These are phyloP conservation scores for Stenolophus ochropezus DNA, from an alignment of 2,888 invertebrate genomes.

Conservation along the genomic window DNA sequence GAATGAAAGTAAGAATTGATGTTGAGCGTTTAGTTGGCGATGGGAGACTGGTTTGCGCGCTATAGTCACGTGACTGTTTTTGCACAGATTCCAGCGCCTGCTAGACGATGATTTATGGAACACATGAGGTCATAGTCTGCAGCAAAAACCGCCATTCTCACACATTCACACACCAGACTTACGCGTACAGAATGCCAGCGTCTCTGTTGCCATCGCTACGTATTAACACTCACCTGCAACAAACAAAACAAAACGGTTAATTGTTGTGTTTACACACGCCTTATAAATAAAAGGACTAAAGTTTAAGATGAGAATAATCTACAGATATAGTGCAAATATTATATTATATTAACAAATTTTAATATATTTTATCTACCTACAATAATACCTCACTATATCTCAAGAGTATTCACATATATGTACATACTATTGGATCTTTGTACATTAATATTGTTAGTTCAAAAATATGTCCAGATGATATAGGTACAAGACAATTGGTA, in stretches of 20 bases:
- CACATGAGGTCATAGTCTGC: constrained; percentile 56
- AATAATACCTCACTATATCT: too few relatives aligned
- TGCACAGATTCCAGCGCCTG: constrained; percentile 50
- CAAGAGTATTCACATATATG: too few relatives aligned
- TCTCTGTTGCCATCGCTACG: background rate
- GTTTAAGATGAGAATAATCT: too few relatives aligned
- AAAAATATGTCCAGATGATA: too few relatives aligned
- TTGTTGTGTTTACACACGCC: background rate
- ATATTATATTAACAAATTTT: too few relatives aligned
- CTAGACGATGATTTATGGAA: constrained; percentile 52
- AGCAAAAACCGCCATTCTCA: constrained; percentile 55
- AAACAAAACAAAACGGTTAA: background rate
- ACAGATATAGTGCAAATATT: too few relatives aligned
- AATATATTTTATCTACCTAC: too few relatives aligned
- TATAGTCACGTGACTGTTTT: constrained; percentile 55
- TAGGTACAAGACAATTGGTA: too few relatives aligned
- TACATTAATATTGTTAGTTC: too few relatives aligned
- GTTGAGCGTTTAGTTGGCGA: too few relatives aligned
- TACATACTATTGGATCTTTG: too few relatives aligned
- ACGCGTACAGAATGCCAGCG: background rate
- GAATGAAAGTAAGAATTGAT: too few relatives aligned
- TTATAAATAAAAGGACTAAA: background rate
- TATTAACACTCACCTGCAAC: background rate
- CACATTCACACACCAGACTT: background rate
- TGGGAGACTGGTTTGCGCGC: constrained; percentile 54